A percentile compares a stretch with the other conserved stretches of the same genome.
Conservation (phyloP, 1,140 invertebrate species). For the Vanessa tameamea region DNA sequence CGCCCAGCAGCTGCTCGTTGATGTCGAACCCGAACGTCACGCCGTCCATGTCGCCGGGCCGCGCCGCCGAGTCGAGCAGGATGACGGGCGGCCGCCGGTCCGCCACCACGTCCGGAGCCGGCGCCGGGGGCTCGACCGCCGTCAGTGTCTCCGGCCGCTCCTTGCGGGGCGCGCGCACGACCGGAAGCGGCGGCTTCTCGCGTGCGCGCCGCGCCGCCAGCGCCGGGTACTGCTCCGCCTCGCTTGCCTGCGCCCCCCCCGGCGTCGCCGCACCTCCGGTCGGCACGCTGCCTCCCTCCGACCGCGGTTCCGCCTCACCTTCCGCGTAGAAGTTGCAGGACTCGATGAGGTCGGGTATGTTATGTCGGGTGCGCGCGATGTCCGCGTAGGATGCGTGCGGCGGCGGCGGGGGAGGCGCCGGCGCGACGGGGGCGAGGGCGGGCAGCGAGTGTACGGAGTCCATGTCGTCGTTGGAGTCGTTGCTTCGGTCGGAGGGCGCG, state of each 20-base stretch:
- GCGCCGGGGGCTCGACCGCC: conserved; percentile 46
- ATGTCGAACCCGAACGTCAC: conserved; percentile 86
- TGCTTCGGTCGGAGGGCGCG: conserved; percentile 86
- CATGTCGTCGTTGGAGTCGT: conserved; percentile 86
- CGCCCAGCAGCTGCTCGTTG: conserved; percentile 83
- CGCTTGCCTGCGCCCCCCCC: conserved; percentile 35
- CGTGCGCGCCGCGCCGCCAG: conserved; percentile 43
- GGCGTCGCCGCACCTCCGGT: conserved; percentile 36
- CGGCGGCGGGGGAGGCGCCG: conserved; percentile 52
- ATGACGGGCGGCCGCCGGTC: conserved; percentile 83
- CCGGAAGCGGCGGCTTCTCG: conserved; percentile 24
- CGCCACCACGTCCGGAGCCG: conserved; percentile 64
- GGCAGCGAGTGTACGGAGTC: conserved; percentile 88
- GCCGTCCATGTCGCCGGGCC: conserved; percentile 80
- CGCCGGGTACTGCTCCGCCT: conserved; percentile 54
- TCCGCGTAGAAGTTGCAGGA: conserved; percentile 75
- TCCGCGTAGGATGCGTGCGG: conserved; percentile 88
- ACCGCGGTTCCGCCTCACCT: conserved; percentile 37
- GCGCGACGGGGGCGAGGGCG: conserved; percentile 75
- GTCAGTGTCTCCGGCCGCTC: conserved; percentile 31
- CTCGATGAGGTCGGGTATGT: conserved; percentile 78
- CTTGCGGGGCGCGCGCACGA: conserved; percentile 34
- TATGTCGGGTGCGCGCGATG: conserved; percentile 83
- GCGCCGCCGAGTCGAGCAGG: conserved; percentile 81
- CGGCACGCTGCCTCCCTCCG: conserved; percentile 30